Evolutionary conservation across 2,888 invertebrate genomes (phyloP).

Genomic region (Phasia obesa): DNA sequence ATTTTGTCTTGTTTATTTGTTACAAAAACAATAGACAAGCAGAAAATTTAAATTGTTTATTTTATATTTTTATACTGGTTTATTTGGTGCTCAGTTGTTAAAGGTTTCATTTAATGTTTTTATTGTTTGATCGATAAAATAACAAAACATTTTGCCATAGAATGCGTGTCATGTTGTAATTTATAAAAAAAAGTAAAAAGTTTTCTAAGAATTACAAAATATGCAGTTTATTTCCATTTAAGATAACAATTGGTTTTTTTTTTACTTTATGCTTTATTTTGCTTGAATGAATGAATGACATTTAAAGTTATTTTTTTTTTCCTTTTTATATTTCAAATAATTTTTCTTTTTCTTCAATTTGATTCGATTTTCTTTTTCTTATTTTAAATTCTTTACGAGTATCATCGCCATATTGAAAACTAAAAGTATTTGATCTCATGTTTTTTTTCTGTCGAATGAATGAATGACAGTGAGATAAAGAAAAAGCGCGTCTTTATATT

Average conservation of each 20-base stretch:
- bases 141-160: slow-evolving; percentile 45
- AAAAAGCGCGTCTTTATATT: slow-evolving; percentile 38
- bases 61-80: background rate
- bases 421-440: slow-evolving; percentile 14
- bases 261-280: slow-evolving; percentile 19
- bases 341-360: slow-evolving; percentile 29
- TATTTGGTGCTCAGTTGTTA: slow-evolving; percentile 20
- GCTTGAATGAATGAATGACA: slow-evolving; percentile 48
- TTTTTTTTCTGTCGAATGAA: background rate
- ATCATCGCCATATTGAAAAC: slow-evolving; percentile 20
- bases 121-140: slow-evolving; percentile 69
- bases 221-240: slow-evolving; percentile 31
- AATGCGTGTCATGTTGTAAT: slow-evolving; percentile 65
- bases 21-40: background rate
- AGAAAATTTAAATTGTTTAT: slow-evolving; percentile 31
- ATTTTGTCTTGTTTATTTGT: too few species aligned
- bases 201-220: slow-evolving; percentile 18
- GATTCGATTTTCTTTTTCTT: slow-evolving; percentile 40
- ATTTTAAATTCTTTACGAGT: slow-evolving; percentile 7
- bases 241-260: slow-evolving; percentile 41
- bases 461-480: background rate
- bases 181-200: slow-evolving; percentile 31
- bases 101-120: slow-evolving; percentile 16
- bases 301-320: slow-evolving; percentile 23
- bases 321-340: slow-evolving; percentile 3